Base-by-base conservation (phyloP, 2,888 invertebrate species). In the Ophion slaviceki region DNA sequence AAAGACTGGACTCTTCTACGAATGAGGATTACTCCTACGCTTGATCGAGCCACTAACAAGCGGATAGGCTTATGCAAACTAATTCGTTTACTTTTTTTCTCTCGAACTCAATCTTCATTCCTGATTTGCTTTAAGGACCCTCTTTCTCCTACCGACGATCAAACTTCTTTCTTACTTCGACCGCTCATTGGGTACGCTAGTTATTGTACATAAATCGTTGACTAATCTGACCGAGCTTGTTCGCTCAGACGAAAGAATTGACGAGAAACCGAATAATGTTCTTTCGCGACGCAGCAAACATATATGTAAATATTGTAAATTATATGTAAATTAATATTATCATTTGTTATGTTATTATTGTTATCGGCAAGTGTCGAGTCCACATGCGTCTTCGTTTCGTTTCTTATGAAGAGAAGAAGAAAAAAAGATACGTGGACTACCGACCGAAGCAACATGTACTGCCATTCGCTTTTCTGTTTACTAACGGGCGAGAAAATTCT, bases 21-120 rank as follows among this genome's bases (percentile, higher is more conserved):
- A 81, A 80, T 83, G 59, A n/a, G 57, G 78, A 81, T 75, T 70
- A 59, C 80, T 81, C 64, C 7, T 28, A 75, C 28, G 81, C 86
- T 81, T 84, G 71, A 86, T 66, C 53, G 70, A 36, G 57, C 57
- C 36, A 86, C 64, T 84, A 79, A 84, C 68, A 74, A 74, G 28
- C 80, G 32, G 4, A 81, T 81, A 59, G 24, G 62, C 72, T 70
- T 68, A 47, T 28, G 57, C 72, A 66, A 10, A 74, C 47, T 53
- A 47, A 68, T 64, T 77, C 28, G 47, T 70, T 64, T 47, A 57
- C 8, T 24, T 20, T 64, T 57, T 64, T 62, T 36, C 20, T 28
- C 47, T 45, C 61, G 62, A 68, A 72, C 57, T 47, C 59, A 71
- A 71, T 14, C 10, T 32, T 45, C 20, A n/a, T 70, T 61, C 32